Conservation (phyloP, 2,797 vertebrate species). For the Scolopax rusticola region DNA sequence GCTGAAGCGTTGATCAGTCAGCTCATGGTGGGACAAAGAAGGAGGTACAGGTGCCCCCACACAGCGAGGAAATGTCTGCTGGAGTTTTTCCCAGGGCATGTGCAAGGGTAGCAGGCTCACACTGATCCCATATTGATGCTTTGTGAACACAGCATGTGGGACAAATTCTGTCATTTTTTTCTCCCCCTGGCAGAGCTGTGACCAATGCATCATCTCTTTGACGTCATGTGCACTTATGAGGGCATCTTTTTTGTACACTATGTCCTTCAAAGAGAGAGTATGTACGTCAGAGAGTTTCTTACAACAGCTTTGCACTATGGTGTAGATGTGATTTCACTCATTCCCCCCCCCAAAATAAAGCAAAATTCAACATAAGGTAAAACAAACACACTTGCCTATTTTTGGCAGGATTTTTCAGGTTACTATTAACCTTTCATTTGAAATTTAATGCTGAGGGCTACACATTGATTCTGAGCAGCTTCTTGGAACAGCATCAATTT, state of each 20-base stretch:
- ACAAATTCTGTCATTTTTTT: background rate
- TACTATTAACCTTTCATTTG: slow-evolving; percentile 46
- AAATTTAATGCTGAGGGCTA: background rate
- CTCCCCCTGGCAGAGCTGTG: background rate
- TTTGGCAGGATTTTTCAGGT: background rate
- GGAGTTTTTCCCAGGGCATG: accelerated
- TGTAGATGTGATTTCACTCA: background rate
- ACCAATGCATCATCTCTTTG: background rate
- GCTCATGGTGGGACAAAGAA: background rate
- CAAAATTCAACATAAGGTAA: background rate
- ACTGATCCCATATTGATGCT: accelerated
- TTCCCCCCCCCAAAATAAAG: background rate
- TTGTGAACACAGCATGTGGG: background rate
- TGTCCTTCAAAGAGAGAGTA: background rate
- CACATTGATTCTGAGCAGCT: background rate
- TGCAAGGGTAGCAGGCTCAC: accelerated
- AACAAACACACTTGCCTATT: background rate
- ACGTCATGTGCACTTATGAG: background rate
- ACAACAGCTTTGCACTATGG: background rate
- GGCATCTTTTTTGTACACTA: background rate
- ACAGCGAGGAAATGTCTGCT: background rate
- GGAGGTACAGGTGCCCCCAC: background rate
- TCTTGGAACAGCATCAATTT: slow-evolving; percentile 45
- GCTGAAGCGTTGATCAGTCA: background rate
- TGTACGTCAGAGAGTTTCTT: background rate